Conservation (phyloP, 2,797 vertebrate species). For the Austrolebias charrua region DNA sequence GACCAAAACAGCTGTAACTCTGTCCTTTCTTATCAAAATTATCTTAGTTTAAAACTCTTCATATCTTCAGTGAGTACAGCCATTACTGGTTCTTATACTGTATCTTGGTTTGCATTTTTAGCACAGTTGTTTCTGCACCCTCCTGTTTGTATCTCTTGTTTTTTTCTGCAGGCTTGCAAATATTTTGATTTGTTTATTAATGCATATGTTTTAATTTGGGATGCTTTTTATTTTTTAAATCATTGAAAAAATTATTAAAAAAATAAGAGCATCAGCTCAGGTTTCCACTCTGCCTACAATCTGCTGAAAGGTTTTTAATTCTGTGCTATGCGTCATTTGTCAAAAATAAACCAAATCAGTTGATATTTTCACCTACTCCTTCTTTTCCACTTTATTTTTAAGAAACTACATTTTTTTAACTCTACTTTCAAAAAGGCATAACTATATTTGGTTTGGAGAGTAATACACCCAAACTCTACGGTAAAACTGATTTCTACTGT, state of each 20-base stretch:
- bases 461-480: no score
- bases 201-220: conserved; percentile 12
- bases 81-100: no score
- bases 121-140: not conserved
- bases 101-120: not conserved
- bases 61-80: no score
- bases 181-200: conserved; percentile 22
- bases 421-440: no score
- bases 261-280: not conserved
- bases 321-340: conserved; percentile 11
- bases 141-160: not conserved
- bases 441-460: no score
- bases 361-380: not conserved
- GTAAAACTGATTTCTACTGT: no score
- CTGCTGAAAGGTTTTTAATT: conserved; percentile 14
- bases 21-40: no score
- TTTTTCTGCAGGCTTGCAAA: conserved; percentile 10
- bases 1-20: no score
- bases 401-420: no score
- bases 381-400: no score
- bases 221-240: conserved; percentile 16
- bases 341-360: conserved; percentile 16
- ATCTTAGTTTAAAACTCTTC: no score
- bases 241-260: conserved; percentile 20
- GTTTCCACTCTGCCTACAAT: conserved; percentile 8